A percentile compares a stretch with the other conserved stretches of the same genome.
These are phyloP conservation scores for Xestia sexstrigata DNA, from an alignment of 2,888 invertebrate species.

Conservation along the genomic window DNA sequence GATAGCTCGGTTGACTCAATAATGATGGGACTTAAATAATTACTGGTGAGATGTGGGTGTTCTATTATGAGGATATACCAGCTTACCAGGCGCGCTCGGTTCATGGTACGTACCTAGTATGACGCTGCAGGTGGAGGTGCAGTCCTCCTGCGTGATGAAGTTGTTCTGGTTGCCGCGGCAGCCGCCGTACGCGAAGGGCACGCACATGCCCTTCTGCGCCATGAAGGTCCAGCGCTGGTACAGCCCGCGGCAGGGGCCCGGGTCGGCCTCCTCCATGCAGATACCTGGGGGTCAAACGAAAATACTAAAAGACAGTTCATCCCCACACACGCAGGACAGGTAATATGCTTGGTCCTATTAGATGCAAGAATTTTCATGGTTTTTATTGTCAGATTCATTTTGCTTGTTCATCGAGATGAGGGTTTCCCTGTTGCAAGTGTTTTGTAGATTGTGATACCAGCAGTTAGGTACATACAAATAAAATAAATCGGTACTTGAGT, in stretches of 20 bases:
- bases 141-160: conserved; percentile 95
- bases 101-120: conserved; percentile 86
- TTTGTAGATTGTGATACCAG: background rate
- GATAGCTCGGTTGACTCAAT: background rate
- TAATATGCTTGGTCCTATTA: background rate
- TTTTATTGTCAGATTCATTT: background rate
- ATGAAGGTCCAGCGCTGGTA: conserved; percentile 97
- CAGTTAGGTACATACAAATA: background rate
- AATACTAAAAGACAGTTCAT: background rate
- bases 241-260: conserved; percentile 96
- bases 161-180: conserved; percentile 98
- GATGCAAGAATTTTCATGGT: background rate
- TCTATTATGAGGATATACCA: too few species aligned
- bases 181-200: conserved; percentile 97
- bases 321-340: too few species aligned
- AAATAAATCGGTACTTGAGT: background rate
- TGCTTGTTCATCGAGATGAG: background rate
- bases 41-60: background rate
- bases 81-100: background rate
- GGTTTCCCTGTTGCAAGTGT: background rate
- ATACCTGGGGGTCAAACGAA: conserved; percentile 90
- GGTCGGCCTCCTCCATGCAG: conserved; percentile 94
- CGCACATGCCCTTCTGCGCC: conserved; percentile 93
- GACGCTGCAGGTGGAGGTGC: conserved; percentile 92
- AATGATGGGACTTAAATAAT: background rate